These are phyloP conservation scores for Neomorphus geoffroyi DNA, from an alignment of 2,797 vertebrate species.

Conservation along the genomic window DNA sequence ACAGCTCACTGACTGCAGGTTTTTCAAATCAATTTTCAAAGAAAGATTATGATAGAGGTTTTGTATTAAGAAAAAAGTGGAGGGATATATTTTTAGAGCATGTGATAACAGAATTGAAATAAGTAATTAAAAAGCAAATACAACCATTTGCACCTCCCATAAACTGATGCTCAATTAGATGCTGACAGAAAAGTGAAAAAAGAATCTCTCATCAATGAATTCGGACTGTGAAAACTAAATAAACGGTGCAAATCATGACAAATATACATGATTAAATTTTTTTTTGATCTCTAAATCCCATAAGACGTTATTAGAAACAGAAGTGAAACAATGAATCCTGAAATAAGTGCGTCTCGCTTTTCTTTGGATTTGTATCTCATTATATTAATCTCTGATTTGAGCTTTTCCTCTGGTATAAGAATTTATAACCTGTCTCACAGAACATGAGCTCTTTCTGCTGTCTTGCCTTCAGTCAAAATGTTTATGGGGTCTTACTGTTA, in stretches of 20 bases:
- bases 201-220: background rate
- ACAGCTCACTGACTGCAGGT: background rate
- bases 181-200: background rate
- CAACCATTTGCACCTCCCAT: background rate
- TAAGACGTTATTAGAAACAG: constrained; percentile 30
- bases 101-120: background rate
- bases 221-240: background rate
- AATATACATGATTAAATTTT: background rate
- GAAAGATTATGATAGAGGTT: background rate
- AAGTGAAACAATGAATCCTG: constrained; percentile 28
- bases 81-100: background rate
- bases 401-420: background rate
- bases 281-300: background rate
- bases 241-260: background rate
- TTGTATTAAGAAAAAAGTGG: background rate
- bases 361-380: constrained; percentile 7
- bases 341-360: constrained; percentile 22
- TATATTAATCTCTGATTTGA: constrained; percentile 21
- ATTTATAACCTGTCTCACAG: background rate
- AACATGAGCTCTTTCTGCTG: background rate
- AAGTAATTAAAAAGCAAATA: background rate
- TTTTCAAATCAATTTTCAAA: background rate
- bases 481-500: background rate
- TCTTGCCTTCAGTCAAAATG: background rate
- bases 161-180: background rate